Percentiles rank a stretch among this genome's conserved stretches.
phyloP scores from a whole-genome alignment of 2,888 invertebrate genomes.

The Balanococcus diminutus region DNA sequence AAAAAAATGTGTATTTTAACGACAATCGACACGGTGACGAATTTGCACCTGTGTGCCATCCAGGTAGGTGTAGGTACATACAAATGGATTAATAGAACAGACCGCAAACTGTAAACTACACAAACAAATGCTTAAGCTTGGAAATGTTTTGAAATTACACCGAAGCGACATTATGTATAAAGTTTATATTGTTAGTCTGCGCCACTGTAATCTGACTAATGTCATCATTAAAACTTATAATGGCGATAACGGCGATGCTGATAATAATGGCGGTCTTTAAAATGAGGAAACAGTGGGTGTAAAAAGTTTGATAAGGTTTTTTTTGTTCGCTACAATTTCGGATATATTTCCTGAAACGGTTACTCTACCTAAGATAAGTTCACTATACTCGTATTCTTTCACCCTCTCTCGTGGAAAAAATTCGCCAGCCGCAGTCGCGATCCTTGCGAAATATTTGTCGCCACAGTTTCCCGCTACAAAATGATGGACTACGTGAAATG shows the following conservation, averaged over 20 bases:
- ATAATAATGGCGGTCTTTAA: constrained; percentile 45
- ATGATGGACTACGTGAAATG: neutral
- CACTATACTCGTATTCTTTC: constrained; percentile 1
- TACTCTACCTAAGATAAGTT: neutral
- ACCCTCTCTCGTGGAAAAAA: neutral
- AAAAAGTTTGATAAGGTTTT: constrained; percentile 37
- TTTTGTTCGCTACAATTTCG: constrained; percentile 39
- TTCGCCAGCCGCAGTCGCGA: neutral
- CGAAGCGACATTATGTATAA: constrained; percentile 43
- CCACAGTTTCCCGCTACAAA: neutral
- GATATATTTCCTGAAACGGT: constrained; percentile 16
- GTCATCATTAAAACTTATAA: constrained; percentile 50
- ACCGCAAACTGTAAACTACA: constrained; percentile 12
- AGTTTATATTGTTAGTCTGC: constrained; percentile 46
- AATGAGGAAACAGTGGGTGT: constrained; percentile 41
- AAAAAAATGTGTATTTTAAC: neutral
- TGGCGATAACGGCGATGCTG: constrained; percentile 45
- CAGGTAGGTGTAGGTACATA: too few relatives aligned
- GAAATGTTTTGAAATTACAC: constrained; percentile 34
- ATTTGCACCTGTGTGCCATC: neutral
- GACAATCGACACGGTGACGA: constrained; percentile 13
- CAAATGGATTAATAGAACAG: constrained; percentile 12
- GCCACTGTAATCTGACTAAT: constrained; percentile 48
- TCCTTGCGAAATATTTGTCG: neutral
- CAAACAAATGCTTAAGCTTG: constrained; percentile 9